Base-by-base conservation (phyloP, 2,113 vertebrate genomes). In the Ameiurus melas region DNA sequence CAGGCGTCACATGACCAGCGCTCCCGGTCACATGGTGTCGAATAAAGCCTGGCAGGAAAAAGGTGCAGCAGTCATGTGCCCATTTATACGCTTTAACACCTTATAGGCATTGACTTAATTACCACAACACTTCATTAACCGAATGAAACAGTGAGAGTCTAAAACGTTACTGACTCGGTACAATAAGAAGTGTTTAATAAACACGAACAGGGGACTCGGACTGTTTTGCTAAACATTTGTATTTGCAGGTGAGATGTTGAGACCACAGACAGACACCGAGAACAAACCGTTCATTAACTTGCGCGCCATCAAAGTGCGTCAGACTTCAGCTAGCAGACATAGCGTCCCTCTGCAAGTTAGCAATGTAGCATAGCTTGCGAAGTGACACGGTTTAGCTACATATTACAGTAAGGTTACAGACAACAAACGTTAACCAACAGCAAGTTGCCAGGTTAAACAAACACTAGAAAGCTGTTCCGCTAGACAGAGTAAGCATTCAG, bases 361-460 rank as follows among this genome's bases (percentile, higher is more conserved):
- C 33, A 33, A 53, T 3, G 0, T 20, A 7, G 7, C 51, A 3
- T 20, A 22, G 60, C 6, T 14, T 5, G 0, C 2, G 13, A 6
- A 78, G n/a, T 5, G 39, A 47, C 2, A 39, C 17, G 17, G 14
- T 2, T 20, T 77, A 16, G 22, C 12, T 53, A n/a, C 4, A 9
- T 1, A 14, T 30, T 19, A 4, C 55, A 19, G 17, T 4, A 5
- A 43, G n/a, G 25, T 77, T 5, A 33, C 10, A 47, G 0, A 66
- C 58, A 25, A 30, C 36, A 12, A 5, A 5, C 9, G 43, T 3
- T 0, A 7, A 27, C 14, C 0, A 5, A 16, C 13, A 0, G 17
- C 3, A 27, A 66, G 25, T 25, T 2, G 17, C 20, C 19, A 3
- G 51, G 1, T 53, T 71, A n/a, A n/a, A n/a, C n/a, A n/a, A n/a